Conservation (phyloP, 37 sponge, comb jelly and placozoan genomes). For the Mnemiopsis leidyi region DNA sequence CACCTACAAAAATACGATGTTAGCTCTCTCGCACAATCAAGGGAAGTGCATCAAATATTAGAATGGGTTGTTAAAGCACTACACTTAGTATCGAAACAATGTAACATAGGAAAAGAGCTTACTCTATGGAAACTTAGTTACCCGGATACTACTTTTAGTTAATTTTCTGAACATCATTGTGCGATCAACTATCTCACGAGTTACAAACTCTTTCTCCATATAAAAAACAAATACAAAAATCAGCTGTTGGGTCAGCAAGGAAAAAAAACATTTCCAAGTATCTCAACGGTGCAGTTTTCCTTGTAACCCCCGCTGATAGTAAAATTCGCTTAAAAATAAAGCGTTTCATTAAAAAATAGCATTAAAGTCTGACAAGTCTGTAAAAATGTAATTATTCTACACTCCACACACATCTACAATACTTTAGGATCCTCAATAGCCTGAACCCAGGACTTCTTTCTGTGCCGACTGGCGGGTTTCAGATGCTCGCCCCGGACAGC, state of each 20-base stretch:
- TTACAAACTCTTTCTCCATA: not conserved
- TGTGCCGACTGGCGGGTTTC: not conserved
- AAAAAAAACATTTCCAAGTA: not conserved
- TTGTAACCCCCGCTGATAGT: not conserved
- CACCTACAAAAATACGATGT: too few relatives aligned
- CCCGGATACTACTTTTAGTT: too few relatives aligned
- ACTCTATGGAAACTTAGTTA: too few relatives aligned
- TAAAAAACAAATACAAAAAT: not conserved
- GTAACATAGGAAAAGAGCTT: too few relatives aligned
- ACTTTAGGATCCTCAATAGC: not conserved
- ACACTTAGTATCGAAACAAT: too few relatives aligned
- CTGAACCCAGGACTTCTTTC: slow-evolving; percentile 22
- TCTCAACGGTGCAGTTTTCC: not conserved
- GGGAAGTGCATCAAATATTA: too few relatives aligned
- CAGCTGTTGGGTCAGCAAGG: not conserved
- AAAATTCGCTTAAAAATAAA: not conserved
- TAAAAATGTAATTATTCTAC: not conserved
- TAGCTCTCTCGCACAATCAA: too few relatives aligned
- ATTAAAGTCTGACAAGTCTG: not conserved
- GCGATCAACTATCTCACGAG: not conserved
- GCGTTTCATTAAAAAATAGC: not conserved
- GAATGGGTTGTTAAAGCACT: too few relatives aligned
- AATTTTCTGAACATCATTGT: too few relatives aligned
- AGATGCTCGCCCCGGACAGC: slow-evolving; percentile 10
- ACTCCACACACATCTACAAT: not conserved